Evolutionary conservation across 2,113 vertebrate genomes (phyloP), one percentile per base, ranked within the genome.

Genomic region (Poecilia latipinna): DNA sequence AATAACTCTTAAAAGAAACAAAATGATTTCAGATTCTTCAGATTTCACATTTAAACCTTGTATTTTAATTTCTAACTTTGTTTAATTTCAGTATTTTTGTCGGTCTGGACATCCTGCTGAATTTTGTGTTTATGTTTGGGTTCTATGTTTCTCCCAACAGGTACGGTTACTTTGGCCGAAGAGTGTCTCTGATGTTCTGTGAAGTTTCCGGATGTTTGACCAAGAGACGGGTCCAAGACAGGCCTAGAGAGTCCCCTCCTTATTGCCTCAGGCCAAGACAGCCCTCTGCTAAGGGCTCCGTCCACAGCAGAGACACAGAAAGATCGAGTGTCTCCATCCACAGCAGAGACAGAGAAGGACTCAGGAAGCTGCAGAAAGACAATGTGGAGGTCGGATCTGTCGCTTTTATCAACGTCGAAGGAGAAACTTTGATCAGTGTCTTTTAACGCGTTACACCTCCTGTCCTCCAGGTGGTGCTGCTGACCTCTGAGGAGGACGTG

Each of bases 101-200:
- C n/a, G 2, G 28, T 19, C 24, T 33, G 24, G 4, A 13, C 19
- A 28, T n/a, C 3, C 10, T 12, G 32, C 12, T 42, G 0, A 29
- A 4, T 32, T 19, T 51, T 2, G 5, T 54, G 4, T 51, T 51
- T 17, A 17, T 51, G 19, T 54, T 54, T 19, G 5, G 51, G 5
- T 54, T 54, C 51, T 57, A 1, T 22, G 51, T 7, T 31, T 61
- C 24, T 31, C 44, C 32, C 66, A 2, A 0, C 32, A 99, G 97
- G 82, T 98, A 93, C 39, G 98, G 98, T 12, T 99, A 99, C 94
- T 97, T 97, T 64, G 97, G 97, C 95, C 0, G 95, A 95, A 72
- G 91, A 73, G 94, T 98, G 68, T 94, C 92, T 65, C 91, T 99
- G 17, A 80, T 99, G 85, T 93, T 98, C 78, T 97, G 96, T 82